Conservation (phyloP, 2,888 invertebrate genomes). For the Rhimphoctona megacephalus region DNA sequence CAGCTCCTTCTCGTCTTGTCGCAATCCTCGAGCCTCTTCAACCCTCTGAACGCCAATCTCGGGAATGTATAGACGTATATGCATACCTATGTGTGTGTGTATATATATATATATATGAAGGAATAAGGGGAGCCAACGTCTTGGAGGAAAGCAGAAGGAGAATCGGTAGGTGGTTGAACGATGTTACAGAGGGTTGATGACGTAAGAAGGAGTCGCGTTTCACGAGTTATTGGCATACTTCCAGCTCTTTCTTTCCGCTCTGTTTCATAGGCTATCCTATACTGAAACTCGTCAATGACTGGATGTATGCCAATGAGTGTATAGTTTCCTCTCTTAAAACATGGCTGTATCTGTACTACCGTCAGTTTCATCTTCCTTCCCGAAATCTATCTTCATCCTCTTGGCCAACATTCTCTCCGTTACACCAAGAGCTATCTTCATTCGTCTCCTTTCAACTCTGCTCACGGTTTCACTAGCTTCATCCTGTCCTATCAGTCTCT, state of each 20-base stretch:
- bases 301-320: constrained; percentile 12
- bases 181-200: constrained; percentile 36
- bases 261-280: constrained; percentile 30
- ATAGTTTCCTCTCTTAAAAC: neutral
- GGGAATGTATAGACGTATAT: constrained; percentile 41
- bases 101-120: neutral
- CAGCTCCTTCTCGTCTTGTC: constrained; percentile 48
- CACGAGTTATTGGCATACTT: constrained; percentile 42
- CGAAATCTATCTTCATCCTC: constrained; percentile 58
- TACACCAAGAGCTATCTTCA: constrained; percentile 33
- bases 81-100: neutral
- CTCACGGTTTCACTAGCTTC: constrained; percentile 56
- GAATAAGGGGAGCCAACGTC: constrained; percentile 23
- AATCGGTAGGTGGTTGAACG: constrained; percentile 38
- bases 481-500: constrained; percentile 35
- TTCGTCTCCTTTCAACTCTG: constrained; percentile 53
- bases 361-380: constrained; percentile 54
- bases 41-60: constrained; percentile 57
- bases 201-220: constrained; percentile 34
- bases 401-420: constrained; percentile 31
- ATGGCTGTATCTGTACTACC: constrained; percentile 19
- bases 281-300: constrained; percentile 34
- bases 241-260: constrained; percentile 33
- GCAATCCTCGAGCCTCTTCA: constrained; percentile 50
- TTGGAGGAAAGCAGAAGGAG: constrained; percentile 40